phyloP scores from a whole-genome alignment of 2,888 invertebrate species.

The Ophion ellenae region DNA sequence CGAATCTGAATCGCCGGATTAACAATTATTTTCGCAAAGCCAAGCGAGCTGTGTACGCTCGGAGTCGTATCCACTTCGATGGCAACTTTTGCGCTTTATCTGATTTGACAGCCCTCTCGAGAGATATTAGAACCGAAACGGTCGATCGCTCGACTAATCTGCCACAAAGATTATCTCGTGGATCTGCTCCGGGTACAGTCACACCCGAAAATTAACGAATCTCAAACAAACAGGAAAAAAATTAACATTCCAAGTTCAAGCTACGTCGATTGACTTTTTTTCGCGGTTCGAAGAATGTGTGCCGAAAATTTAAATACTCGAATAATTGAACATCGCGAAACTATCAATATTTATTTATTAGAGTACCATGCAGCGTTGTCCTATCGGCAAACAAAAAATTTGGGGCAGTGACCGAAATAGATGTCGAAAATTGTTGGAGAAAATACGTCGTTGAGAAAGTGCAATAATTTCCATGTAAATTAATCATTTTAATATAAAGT shows the following conservation, averaged over 20 bases:
- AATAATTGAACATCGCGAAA: too few relatives aligned
- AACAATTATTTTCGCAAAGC: not conserved
- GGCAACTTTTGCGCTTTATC: constrained; percentile 16
- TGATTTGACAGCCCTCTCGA: constrained; percentile 13
- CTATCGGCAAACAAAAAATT: too few relatives aligned
- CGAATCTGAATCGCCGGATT: not conserved
- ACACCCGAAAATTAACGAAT: not conserved
- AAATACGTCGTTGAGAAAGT: too few relatives aligned
- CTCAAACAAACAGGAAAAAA: constrained; percentile 7
- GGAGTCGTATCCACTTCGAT: constrained; percentile 6
- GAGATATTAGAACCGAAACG: constrained; percentile 15
- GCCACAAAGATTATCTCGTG: constrained; percentile 13
- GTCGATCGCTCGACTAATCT: constrained; percentile 20
- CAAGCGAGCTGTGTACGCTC: not conserved
- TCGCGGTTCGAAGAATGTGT: too few relatives aligned
- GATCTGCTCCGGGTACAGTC: not conserved
- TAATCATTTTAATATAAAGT: too few relatives aligned
- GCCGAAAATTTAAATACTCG: too few relatives aligned
- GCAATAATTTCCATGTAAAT: too few relatives aligned
- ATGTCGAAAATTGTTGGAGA: too few relatives aligned
- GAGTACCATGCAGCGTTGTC: too few relatives aligned
- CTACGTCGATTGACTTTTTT: constrained; percentile 4
- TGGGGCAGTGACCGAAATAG: too few relatives aligned
- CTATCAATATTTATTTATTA: too few relatives aligned
- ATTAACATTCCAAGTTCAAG: not conserved